Base-by-base conservation (phyloP, 2,113 vertebrate genomes). In the Parus major region DNA sequence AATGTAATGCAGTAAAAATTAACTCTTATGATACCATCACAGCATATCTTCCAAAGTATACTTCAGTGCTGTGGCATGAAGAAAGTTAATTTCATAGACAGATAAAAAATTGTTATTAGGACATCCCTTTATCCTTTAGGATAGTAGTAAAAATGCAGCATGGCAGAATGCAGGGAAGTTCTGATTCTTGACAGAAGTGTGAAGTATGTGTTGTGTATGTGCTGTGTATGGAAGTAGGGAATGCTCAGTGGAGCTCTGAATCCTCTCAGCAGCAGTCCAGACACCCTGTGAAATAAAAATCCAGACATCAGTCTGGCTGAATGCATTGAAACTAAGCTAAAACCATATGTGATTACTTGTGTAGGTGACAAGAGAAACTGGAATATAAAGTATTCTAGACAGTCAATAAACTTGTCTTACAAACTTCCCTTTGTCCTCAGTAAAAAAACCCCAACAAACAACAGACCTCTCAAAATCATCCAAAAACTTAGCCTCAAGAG, bases 371-470 rank as follows among this genome's bases (percentile, higher is more conserved):
- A 93, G 71, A 95, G 71, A 95, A 80, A 60, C 75, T 88, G 59
- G 22, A 91, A 86, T 92, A 91, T 94, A 91, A 87, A 91, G 59
- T 70, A 69, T 52, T 86, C 33, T 60, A 90, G 68, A 66, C 88
- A 93, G 92, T 80, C 80, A 94, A 93, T 96, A 97, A 97, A 96
- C 87, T 75, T 93, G 95, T 94, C 94, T 88, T 83, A 90, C 55
- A 93, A 77, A 66, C n/a, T 86, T 93, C 56, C 25, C 12, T 90
- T 96, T 88, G 56, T 82, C 39, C 47, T 80, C 33, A 44, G 39
- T 47, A 20, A 55, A 79, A 65, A 89, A 90, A 25, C 0, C 4
- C 20, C 5, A 36, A 16, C 20, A 71, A 47, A 33, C 13, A 57
- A 7, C 24, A 72, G 35, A 53, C 15, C 15, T n/a, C 64, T 61